Evolutionary conservation across 1,140 invertebrate species (phyloP), one percentile per base, ranked within the genome.

Genomic region (Ceratosolen fusciceps): DNA sequence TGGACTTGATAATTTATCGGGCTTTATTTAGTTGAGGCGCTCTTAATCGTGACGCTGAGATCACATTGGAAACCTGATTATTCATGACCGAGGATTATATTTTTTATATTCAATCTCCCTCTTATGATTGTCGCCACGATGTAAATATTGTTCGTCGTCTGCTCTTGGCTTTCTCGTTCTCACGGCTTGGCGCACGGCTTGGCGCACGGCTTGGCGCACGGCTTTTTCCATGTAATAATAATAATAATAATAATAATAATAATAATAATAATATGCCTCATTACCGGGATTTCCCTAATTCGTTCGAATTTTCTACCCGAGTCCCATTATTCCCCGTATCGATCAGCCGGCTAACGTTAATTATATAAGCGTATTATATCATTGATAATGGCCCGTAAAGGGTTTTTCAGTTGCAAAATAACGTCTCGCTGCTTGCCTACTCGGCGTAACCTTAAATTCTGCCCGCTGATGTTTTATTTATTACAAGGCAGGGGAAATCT

Each of bases 401-500:
- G 31, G 9, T 19, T n/a, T 65, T n/a, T 2, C 3, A 12, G 7
- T 8, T 26, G 5, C 4, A 31, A 2, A 65, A 37, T 37, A n/a
- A 37, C n/a, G n/a, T n/a, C n/a, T n/a, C 31, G 34, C 34, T 65
- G 3, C 7, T 21, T n/a, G 14, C 60, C 0, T 0, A n/a, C 19
- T 34, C 29, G 21, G 56, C 12, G 16, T 49, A 72, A n/a, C 34
- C 21, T 37, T 4, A 72, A 54, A 12, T n/a, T n/a, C 39, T 37
- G 29, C 70, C 19, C 24, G 47, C 47, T 56, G 21, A 56, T 72
- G 43, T 72, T 74, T 60, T 74, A 74, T 74, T 74, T 54, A 47
- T 65, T 58, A 39, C 34, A 60, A 60, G 7, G 70, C 34, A 60
- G 43, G 7, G 70, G 70, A 72, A 72, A 39, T 58, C n/a, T n/a